These are phyloP conservation scores for Calliphora vicina DNA, from an alignment of 1,140 invertebrate genomes.

Conservation along the genomic window DNA sequence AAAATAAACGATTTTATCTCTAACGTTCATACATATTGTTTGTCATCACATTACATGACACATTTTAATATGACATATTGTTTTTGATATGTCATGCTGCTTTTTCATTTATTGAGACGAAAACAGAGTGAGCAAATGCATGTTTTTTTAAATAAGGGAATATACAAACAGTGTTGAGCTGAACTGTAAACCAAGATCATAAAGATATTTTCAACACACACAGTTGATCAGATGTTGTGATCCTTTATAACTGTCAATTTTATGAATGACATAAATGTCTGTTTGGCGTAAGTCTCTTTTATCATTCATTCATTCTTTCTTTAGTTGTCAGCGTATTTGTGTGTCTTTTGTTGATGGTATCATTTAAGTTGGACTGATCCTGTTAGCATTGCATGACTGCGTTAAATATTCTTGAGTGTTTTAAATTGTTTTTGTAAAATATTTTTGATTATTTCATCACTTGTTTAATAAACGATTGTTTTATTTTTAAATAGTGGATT, in stretches of 20 bases:
- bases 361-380: not conserved
- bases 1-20: too few species aligned
- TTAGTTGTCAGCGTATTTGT: too few species aligned
- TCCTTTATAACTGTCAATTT: not conserved
- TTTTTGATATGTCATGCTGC: not conserved
- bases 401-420: not conserved
- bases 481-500: slow-evolving; percentile 16
- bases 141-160: too few species aligned
- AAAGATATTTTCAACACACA: not conserved
- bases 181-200: too few species aligned
- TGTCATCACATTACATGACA: not conserved
- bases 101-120: too few species aligned
- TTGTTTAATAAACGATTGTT: slow-evolving; percentile 17
- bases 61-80: not conserved
- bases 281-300: not conserved
- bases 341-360: not conserved
- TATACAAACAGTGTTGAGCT: too few species aligned
- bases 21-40: not conserved
- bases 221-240: not conserved
- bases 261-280: not conserved
- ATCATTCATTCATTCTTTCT: not conserved
- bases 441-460: slow-evolving; percentile 20
- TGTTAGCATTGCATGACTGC: not conserved
- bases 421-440: not conserved
- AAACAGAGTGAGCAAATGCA: too few species aligned